phyloP scores from a whole-genome alignment of 2,888 invertebrate genomes.

The Tipula unca region DNA sequence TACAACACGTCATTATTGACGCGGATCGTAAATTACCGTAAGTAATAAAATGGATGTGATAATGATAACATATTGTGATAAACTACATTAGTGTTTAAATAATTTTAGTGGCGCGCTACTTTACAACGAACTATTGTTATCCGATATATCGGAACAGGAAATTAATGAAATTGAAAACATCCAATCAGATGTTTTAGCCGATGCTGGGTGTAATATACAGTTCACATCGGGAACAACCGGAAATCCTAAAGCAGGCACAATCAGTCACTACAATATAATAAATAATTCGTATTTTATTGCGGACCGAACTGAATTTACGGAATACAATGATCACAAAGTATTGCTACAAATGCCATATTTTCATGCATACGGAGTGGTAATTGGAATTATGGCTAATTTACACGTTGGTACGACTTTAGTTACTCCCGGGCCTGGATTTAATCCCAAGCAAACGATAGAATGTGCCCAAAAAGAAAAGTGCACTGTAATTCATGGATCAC shows the following conservation, averaged over 20 bases:
- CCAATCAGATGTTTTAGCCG: conserved; percentile 53
- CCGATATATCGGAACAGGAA: conserved; percentile 30
- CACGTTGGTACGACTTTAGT: conserved; percentile 54
- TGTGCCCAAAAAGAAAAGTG: conserved; percentile 63
- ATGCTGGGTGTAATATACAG: conserved; percentile 64
- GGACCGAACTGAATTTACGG: not conserved
- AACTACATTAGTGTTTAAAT: not conserved
- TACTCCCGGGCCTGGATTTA: conserved; percentile 50
- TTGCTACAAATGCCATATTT: conserved; percentile 67
- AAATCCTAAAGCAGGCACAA: conserved; percentile 62
- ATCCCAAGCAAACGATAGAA: conserved; percentile 52
- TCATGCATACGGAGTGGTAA: conserved; percentile 69
- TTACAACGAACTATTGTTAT: conserved; percentile 40
- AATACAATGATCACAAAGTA: conserved; percentile 40
- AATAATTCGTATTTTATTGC: conserved; percentile 50
- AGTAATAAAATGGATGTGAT: conserved; percentile 28
- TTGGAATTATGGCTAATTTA: conserved; percentile 50
- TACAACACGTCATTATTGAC: conserved; percentile 52
- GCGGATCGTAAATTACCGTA: conserved; percentile 44
- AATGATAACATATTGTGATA: not conserved
- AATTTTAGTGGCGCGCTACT: conserved; percentile 39
- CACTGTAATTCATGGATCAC: conserved; percentile 64
- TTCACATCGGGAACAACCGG: conserved; percentile 80
- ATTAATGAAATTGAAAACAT: conserved; percentile 27
- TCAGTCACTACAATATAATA: conserved; percentile 62